Percentiles rank a stretch among this genome's conserved stretches.
These are phyloP conservation scores for Catostylus mosaicus DNA, from an alignment of 30 jellyfish, hydroid and myxozoan species.

Conservation along the genomic window DNA sequence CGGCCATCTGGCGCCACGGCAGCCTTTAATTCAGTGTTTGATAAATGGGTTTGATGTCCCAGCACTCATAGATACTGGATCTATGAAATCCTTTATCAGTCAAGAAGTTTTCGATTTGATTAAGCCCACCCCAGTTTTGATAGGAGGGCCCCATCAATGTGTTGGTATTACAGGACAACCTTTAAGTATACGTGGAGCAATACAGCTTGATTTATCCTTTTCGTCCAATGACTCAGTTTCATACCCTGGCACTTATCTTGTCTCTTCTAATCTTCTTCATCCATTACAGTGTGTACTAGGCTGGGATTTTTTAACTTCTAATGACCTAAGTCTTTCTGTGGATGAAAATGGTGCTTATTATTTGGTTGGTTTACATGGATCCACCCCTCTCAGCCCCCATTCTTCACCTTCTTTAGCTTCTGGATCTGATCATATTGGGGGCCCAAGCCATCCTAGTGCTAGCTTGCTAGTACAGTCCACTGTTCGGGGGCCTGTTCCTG, in stretches of 20 bases:
- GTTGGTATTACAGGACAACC: slow-evolving; percentile 47
- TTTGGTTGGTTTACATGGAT: neutral
- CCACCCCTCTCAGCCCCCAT: neutral
- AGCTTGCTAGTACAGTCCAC: slow-evolving; percentile 29
- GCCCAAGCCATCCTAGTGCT: neutral
- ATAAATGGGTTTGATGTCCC: slow-evolving; percentile 29
- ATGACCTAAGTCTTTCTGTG: neutral
- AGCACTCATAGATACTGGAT: slow-evolving; percentile 48
- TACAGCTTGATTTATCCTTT: neutral
- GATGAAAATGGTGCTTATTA: neutral
- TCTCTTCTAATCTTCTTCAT: neutral
- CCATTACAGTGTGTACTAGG: slow-evolving; percentile 34
- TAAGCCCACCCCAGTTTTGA: neutral
- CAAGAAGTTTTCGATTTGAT: slow-evolving; percentile 4
- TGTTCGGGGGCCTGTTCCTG: neutral
- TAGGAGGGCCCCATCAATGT: neutral
- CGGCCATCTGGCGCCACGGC: neutral
- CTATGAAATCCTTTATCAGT: slow-evolving; percentile 47
- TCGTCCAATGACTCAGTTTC: neutral
- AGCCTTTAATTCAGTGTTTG: slow-evolving; percentile 22
- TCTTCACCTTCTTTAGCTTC: neutral
- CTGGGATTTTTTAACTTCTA: slow-evolving; percentile 37
- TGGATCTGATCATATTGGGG: neutral
- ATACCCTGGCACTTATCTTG: neutral
- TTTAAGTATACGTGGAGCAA: slow-evolving; percentile 10